Percentiles rank a stretch among this genome's conserved stretches.
These are phyloP conservation scores for Zingel zingel DNA, from an alignment of 2,113 vertebrate genomes.

Conservation along the genomic window DNA sequence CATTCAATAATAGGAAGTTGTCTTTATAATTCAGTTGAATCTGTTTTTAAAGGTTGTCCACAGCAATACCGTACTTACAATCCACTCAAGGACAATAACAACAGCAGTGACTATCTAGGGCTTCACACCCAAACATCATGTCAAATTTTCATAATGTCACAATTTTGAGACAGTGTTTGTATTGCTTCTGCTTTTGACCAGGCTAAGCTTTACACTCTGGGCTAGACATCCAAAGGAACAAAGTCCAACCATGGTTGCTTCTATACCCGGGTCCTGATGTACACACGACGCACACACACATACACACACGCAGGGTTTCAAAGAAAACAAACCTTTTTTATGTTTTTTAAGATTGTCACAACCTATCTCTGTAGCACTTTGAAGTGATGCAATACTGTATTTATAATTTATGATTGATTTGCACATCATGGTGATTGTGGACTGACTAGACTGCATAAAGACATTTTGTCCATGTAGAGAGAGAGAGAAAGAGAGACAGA, in stretches of 20 bases:
- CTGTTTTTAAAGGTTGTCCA: conserved; percentile 46
- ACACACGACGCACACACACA: not conserved
- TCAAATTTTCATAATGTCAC: conserved; percentile 17
- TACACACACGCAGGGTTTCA: conserved; percentile 27
- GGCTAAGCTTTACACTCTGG: conserved; percentile 49
- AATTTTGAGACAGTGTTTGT: conserved; percentile 22
- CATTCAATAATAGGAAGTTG: conserved; percentile 4
- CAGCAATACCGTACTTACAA: conserved; percentile 62
- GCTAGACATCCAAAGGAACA: conserved; percentile 66
- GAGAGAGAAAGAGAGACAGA: conserved; percentile 41
- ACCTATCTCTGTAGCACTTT: conserved; percentile 85
- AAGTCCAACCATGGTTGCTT: conserved; percentile 43
- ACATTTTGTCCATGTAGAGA: conserved; percentile 49
- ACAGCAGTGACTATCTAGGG: not conserved
- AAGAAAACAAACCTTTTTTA: conserved; percentile 28
- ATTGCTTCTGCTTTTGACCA: conserved; percentile 34
- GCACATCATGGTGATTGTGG: conserved; percentile 69
- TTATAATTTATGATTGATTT: conserved; percentile 79
- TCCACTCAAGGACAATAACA: conserved; percentile 1
- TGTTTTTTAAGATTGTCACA: conserved; percentile 72
- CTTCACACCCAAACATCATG: not conserved
- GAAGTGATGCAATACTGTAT: conserved; percentile 87
- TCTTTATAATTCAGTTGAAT: not conserved
- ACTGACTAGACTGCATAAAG: conserved; percentile 55
- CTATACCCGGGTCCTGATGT: conserved; percentile 26